These are phyloP conservation scores for Agrotis exclamationis DNA, from an alignment of 2,888 invertebrate species.

Conservation along the genomic window DNA sequence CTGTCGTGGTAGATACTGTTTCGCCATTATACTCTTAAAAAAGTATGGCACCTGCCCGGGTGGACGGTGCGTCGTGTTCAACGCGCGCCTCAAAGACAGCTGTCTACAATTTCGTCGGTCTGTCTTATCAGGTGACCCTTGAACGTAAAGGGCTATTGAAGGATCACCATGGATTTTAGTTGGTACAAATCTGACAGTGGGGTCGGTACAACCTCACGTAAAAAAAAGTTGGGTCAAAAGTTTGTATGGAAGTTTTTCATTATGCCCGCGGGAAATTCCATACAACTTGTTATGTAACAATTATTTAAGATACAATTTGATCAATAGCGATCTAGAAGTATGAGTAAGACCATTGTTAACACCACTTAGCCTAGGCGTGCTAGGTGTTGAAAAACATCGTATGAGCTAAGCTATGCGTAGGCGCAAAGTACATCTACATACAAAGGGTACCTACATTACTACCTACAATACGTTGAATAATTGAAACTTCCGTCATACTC, in stretches of 20 bases:
- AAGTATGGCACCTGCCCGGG: too few relatives aligned
- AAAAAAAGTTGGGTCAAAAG: too few relatives aligned
- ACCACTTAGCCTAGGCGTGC: constrained; percentile 13
- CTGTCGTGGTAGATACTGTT: too few relatives aligned
- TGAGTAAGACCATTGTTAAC: constrained; percentile 32
- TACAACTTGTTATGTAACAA: neutral
- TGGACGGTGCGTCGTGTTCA: too few relatives aligned
- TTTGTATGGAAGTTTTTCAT: neutral
- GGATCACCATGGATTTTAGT: too few relatives aligned
- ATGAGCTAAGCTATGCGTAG: constrained; percentile 11
- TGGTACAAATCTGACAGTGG: too few relatives aligned
- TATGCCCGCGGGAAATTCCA: neutral
- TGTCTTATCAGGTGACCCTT: too few relatives aligned
- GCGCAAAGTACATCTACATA: constrained; percentile 21
- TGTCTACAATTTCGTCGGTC: too few relatives aligned
- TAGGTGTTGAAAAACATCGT: constrained; percentile 35
- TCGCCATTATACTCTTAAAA: too few relatives aligned
- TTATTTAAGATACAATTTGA: neutral
- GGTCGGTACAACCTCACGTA: too few relatives aligned
- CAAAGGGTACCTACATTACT: constrained; percentile 16
- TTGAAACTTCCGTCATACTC: constrained; percentile 16
- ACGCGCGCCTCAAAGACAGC: too few relatives aligned
- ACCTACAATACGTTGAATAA: constrained; percentile 4
- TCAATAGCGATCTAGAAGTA: constrained; percentile 1
- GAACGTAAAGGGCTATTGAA: too few relatives aligned